Evolutionary conservation across 2,888 invertebrate genomes (phyloP).

Genomic region (Scrobipalpa costella): DNA sequence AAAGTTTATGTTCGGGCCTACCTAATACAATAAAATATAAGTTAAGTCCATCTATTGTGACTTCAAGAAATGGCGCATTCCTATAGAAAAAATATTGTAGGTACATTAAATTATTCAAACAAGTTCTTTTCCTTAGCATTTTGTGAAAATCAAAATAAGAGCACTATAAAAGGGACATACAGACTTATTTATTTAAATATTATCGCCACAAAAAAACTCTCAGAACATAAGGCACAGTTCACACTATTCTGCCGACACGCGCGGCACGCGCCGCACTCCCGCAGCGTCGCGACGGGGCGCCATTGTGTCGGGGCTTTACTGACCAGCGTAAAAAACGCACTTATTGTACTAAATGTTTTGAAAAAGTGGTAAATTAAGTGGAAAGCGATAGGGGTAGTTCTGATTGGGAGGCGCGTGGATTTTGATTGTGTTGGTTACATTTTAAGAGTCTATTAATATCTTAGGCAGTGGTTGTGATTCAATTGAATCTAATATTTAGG

Average conservation of each 20-base stretch:
- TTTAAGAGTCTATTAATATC: not conserved
- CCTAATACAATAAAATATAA: too few relatives aligned
- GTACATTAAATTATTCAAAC: too few relatives aligned
- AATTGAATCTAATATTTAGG: too few relatives aligned
- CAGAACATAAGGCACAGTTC: constrained; percentile 4
- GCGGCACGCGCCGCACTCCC: constrained; percentile 49
- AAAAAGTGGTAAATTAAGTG: constrained; percentile 17
- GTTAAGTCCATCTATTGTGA: too few relatives aligned
- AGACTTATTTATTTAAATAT: too few relatives aligned
- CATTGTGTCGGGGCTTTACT: not conserved
- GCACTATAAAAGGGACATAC: too few relatives aligned
- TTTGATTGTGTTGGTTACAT: not conserved
- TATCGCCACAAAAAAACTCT: not conserved
- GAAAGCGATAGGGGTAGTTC: constrained; percentile 13
- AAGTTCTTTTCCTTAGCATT: too few relatives aligned
- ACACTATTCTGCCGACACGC: constrained; percentile 48
- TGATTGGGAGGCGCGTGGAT: constrained; percentile 12
- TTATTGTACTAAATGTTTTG: constrained; percentile 14
- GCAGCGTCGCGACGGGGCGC: constrained; percentile 54
- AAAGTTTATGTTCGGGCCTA: too few relatives aligned
- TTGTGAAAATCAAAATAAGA: too few relatives aligned
- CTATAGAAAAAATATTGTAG: too few relatives aligned
- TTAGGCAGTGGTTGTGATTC: not conserved
- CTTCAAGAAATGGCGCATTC: too few relatives aligned
- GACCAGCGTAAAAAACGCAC: constrained; percentile 11